phyloP scores from a whole-genome alignment of 2,888 invertebrate genomes.

The Mechanitis mazaeus region DNA sequence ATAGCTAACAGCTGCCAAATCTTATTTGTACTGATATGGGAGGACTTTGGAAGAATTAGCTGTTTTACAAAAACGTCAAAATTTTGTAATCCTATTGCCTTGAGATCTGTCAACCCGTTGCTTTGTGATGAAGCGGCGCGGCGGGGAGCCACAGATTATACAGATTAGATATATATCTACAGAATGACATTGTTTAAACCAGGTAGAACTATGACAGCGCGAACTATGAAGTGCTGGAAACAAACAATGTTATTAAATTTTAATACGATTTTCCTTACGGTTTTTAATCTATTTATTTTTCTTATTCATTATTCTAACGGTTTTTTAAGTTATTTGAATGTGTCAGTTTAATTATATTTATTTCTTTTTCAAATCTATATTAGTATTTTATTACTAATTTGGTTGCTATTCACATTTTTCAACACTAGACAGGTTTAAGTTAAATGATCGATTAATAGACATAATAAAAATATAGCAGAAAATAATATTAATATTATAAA shows the following conservation, averaged over 20 bases:
- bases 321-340: neutral
- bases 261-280: conserved; percentile 57
- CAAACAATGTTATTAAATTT: conserved; percentile 67
- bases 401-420: too few species aligned
- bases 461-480: conserved; percentile 6
- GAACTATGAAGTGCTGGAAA: conserved; percentile 57
- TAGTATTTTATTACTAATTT: too few species aligned
- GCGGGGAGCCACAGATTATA: conserved; percentile 65
- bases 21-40: conserved; percentile 35
- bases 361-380: too few species aligned
- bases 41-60: conserved; percentile 39
- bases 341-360: too few species aligned
- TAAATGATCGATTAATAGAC: neutral
- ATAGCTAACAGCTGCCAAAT: conserved; percentile 28
- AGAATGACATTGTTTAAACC: conserved; percentile 69
- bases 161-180: conserved; percentile 72
- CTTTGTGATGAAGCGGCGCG: conserved; percentile 69
- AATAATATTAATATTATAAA: conserved; percentile 34
- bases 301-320: conserved; percentile 14
- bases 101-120: conserved; percentile 74
- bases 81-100: conserved; percentile 67
- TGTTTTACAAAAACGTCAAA: conserved; percentile 47
- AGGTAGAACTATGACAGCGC: conserved; percentile 53
- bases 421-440: too few species aligned
- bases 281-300: conserved; percentile 11